Base-by-base conservation (phyloP, 2,888 invertebrate genomes). In the Tetropium fuscum region DNA sequence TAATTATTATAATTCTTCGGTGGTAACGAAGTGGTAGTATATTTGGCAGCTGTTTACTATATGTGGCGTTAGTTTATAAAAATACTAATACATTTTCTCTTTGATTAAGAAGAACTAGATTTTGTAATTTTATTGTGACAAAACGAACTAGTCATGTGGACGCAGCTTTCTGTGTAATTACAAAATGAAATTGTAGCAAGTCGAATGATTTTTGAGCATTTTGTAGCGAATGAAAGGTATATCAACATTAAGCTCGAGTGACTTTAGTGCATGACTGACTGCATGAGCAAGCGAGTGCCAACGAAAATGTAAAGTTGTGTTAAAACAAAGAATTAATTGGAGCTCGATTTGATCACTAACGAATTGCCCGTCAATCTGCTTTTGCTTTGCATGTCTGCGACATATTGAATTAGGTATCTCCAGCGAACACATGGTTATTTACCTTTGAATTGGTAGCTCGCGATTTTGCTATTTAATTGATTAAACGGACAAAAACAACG, bases 401-500 rank as follows among this genome's bases (percentile, higher is more conserved):
- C 61, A 65, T 61, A 66, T 66, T 63, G 60, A 66, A 68, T 68
- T 68, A 68, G 63, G n/a, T n/a, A n/a, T n/a, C n/a, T n/a, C n/a
- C n/a, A n/a, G n/a, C n/a, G n/a, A n/a, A n/a, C n/a, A n/a, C n/a
- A n/a, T n/a, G n/a, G n/a, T n/a, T n/a, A n/a, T n/a, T n/a, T n/a
- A n/a, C n/a, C n/a, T n/a, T n/a, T n/a, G n/a, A n/a, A n/a, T n/a
- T n/a, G n/a, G n/a, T n/a, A n/a, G n/a, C 59, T 58, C 58, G 58
- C 60, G 60, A 66, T 63, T 60, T 60, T 64, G 49, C 58, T 63
- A 66, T 62, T 60, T 61, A 64, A 68, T 66, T 68, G 66, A 63
- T 65, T 45, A 58, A 60, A 47, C 44, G 34, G 41, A 59, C 56
- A 55, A 62, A 55, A 58, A 58, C 58, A 58, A 59, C 34, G 49